A percentile compares a stretch with the other conserved stretches of the same genome.
Evolutionary conservation across 2,888 invertebrate species (phyloP).

Genomic region (Dolomedes plantarius): DNA sequence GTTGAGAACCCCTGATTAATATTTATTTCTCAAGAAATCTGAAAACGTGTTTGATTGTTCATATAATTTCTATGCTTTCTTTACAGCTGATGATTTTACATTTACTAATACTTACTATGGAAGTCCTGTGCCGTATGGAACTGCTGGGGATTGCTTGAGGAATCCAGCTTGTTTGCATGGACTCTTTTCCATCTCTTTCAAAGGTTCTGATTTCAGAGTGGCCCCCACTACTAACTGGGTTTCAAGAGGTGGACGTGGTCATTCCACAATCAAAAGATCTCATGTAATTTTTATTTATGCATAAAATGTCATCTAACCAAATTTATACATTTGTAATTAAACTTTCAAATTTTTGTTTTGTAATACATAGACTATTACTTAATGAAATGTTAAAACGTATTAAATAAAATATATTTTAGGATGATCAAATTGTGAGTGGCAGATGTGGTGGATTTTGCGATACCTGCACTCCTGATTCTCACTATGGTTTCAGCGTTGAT

Average conservation of each 20-base stretch:
- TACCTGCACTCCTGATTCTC: conserved; percentile 78
- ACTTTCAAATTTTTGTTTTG: too few species aligned
- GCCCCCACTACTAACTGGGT: conserved; percentile 81
- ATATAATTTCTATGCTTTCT: too few species aligned
- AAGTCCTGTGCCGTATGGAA: conserved; percentile 82
- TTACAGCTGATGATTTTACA: conserved; percentile 84
- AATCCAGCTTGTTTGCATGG: conserved; percentile 85
- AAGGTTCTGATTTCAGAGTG: conserved; percentile 82
- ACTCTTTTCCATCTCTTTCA: conserved; percentile 83
- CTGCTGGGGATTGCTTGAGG: conserved; percentile 91
- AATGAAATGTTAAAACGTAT: too few species aligned
- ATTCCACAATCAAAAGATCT: conserved; percentile 72
- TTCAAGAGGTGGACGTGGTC: conserved; percentile 77
- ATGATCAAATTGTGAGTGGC: conserved; percentile 81
- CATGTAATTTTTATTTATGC: too few species aligned
- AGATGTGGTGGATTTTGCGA: conserved; percentile 87
- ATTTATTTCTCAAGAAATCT: too few species aligned
- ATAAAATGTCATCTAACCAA: too few species aligned
- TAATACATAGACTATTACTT: too few species aligned
- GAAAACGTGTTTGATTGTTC: too few species aligned
- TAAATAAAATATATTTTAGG: too few species aligned
- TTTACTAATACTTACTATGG: conserved; percentile 82
- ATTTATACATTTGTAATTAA: too few species aligned
- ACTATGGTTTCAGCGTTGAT: conserved; percentile 48
- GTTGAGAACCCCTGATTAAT: too few species aligned